phyloP scores from a whole-genome alignment of 2,888 invertebrate species.

The Agrochola macilenta region DNA sequence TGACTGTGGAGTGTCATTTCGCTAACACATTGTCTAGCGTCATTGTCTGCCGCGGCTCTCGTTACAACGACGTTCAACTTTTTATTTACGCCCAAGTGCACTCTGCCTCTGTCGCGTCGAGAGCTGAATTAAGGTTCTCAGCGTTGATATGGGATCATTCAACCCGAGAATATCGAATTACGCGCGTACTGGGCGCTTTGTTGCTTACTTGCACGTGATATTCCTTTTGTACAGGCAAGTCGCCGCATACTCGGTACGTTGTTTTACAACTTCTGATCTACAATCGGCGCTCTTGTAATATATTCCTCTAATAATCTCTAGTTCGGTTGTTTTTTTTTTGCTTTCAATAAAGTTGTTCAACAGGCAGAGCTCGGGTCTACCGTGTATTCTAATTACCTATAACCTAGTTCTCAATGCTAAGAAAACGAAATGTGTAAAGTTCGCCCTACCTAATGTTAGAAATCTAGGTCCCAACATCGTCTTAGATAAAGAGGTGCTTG shows the following conservation, averaged over 20 bases:
- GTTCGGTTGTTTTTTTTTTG: constrained; percentile 40
- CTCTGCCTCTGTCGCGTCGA: constrained; percentile 86
- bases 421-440: too few relatives aligned
- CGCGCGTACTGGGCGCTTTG: constrained; percentile 88
- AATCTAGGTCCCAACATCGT: too few relatives aligned
- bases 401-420: too few relatives aligned
- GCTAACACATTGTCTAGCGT: constrained; percentile 88
- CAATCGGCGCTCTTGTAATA: constrained; percentile 60
- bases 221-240: constrained; percentile 77
- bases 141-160: constrained; percentile 90
- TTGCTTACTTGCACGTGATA: constrained; percentile 88
- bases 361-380: constrained; percentile 54
- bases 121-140: constrained; percentile 89
- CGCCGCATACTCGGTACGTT: constrained; percentile 35
- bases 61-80: constrained; percentile 88
- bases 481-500: too few relatives aligned
- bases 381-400: constrained; percentile 65
- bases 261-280: constrained; percentile 65
- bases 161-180: constrained; percentile 89
- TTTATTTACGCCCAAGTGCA: constrained; percentile 90
- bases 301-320: constrained; percentile 53
- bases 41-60: constrained; percentile 86
- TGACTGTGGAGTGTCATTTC: constrained; percentile 85
- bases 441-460: too few relatives aligned
- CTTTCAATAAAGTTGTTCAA: constrained; percentile 40